Conservation (phyloP, 2,888 invertebrate species). For the Tricholauxania praeusta region DNA sequence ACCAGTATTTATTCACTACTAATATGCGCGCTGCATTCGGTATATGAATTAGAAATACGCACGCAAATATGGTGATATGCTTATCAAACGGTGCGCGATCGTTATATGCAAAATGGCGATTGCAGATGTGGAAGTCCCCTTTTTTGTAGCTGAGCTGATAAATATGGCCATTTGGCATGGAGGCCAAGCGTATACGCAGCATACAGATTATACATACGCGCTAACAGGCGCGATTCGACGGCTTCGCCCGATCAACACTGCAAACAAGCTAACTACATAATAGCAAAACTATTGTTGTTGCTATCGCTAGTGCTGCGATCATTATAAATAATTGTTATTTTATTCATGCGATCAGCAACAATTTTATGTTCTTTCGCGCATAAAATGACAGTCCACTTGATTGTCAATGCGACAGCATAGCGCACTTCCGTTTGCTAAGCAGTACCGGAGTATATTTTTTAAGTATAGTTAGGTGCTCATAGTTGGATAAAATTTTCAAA, state of each 20-base stretch:
- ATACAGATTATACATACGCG: constrained; percentile 27
- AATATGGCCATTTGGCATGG: constrained; percentile 34
- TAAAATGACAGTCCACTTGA: constrained; percentile 23
- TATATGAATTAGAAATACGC: constrained; percentile 31
- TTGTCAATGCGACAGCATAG: constrained; percentile 43
- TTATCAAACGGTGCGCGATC: not conserved
- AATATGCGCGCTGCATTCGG: not conserved
- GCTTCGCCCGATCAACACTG: not conserved
- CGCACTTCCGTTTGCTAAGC: constrained; percentile 44
- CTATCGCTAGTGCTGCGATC: constrained; percentile 22
- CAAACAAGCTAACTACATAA: not conserved
- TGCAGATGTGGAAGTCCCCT: constrained; percentile 32
- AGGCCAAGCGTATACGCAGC: constrained; percentile 38
- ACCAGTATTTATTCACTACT: not conserved
- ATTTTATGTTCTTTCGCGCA: constrained; percentile 26
- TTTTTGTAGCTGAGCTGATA: constrained; percentile 28
- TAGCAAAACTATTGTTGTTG: constrained; percentile 4
- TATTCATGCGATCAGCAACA: constrained; percentile 36
- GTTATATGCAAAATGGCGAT: constrained; percentile 7
- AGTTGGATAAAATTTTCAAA: too few species aligned
- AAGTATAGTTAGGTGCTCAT: too few species aligned
- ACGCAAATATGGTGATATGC: constrained; percentile 23
- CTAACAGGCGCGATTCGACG: not conserved
- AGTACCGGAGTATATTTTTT: constrained; percentile 33
- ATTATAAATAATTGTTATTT: constrained; percentile 39